Evolutionary conservation across 2,888 invertebrate species (phyloP), one percentile per base, ranked within the genome.

Genomic region (Blomia tropicalis): DNA sequence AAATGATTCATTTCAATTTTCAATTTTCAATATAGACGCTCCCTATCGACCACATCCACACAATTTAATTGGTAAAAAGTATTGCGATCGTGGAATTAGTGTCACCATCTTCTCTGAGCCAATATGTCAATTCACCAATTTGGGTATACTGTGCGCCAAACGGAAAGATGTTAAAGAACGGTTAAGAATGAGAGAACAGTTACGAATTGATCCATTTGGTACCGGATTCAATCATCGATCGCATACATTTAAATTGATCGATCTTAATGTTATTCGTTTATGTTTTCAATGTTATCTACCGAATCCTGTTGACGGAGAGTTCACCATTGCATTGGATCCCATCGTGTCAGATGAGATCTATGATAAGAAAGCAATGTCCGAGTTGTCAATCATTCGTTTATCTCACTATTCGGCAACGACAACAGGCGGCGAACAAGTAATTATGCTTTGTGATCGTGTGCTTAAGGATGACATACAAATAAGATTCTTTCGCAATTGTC

Each of bases 71-170:
- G 93, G 93, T 1, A 85, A 88, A 71, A 92, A 93, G 71, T 83
- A 83, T 60, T 95, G 93, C 76, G 84, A 83, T 73, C 82, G 82
- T 71, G 95, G 95, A 53, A 87, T 95, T 44, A 92, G 91, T 75
- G 89, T 89, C 0, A 77, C 89, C 44, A 70, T 72, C 53, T 71
- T 76, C 27, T 65, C 63, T 63, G 82, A 82, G 64, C 84, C 84
- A 82, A 79, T 81, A 51, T 83, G 84, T 63, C 81, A 83, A 67
- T 67, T 66, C 75, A 85, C 87, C 69, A 91, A 91, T 77, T 80
- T 95, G 70, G 93, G 95, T 64, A 92, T 95, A 69, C 93, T 93
- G 73, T 95, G 95, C 77, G 91, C 92, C 36, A 93, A 93, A 77
- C 85, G 88, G 71, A 86, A 86, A 72, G 93, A 93, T 72, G 87